phyloP scores from a whole-genome alignment of 1,140 invertebrate genomes.

The Macrotrachela quadricornifera region DNA sequence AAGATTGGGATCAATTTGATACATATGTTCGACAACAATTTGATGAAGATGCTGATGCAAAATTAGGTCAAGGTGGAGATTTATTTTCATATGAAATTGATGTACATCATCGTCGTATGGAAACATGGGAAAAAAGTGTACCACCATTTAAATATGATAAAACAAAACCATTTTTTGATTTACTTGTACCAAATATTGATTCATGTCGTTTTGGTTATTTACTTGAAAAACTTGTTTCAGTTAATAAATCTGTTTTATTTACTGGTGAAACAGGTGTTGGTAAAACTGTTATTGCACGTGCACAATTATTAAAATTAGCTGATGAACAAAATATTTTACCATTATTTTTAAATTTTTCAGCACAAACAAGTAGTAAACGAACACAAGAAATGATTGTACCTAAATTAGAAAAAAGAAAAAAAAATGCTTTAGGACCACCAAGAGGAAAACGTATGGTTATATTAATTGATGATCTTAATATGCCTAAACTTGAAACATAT shows the following conservation, averaged over 20 bases:
- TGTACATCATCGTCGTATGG: conserved; percentile 40
- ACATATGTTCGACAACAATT: conserved; percentile 44
- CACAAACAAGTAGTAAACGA: conserved; percentile 52
- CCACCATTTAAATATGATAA: conserved; percentile 44
- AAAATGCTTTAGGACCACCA: conserved; percentile 23
- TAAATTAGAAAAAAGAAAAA: conserved; percentile 32
- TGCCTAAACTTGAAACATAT: conserved; percentile 31
- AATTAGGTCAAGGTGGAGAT: conserved; percentile 37
- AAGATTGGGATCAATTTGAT: conserved; percentile 45
- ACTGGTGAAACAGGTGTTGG: conserved; percentile 40
- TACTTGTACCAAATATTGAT: conserved; percentile 30
- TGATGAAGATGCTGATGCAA: conserved; percentile 41
- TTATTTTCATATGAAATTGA: conserved; percentile 55
- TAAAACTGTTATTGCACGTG: conserved; percentile 58
- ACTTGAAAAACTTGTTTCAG: conserved; percentile 46
- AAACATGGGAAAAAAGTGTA: conserved; percentile 51
- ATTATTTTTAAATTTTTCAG: conserved; percentile 60
- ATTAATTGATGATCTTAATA: conserved; percentile 36
- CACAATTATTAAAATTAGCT: conserved; percentile 43
- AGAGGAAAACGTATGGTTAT: conserved; percentile 25
- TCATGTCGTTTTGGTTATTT: conserved; percentile 36
- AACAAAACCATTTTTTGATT: conserved; percentile 30
- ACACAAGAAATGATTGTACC: conserved; percentile 32
- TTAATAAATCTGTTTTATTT: conserved; percentile 39
- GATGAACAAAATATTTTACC: conserved; percentile 43